Evolutionary conservation across 1,140 invertebrate species (phyloP), one percentile per base, ranked within the genome.

Genomic region (Cotesia typhae): DNA sequence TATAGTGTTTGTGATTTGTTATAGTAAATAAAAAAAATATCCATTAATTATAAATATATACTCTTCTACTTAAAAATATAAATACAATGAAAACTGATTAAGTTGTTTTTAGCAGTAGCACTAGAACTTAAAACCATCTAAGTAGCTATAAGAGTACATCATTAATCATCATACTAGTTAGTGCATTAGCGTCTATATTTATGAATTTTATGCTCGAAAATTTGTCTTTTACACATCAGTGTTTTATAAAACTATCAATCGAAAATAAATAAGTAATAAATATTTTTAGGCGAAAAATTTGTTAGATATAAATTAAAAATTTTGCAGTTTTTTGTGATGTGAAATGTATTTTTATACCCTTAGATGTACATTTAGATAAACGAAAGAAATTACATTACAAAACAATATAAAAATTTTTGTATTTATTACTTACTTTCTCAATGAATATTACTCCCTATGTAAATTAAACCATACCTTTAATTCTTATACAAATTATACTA

Each of bases 111-210:
- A 73, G 76, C 75, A 70, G 75, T 78, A 78, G 79, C 77, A 20
- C 74, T 76, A 65, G 72, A 51, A 73, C 72, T 80, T 69, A 74
- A 73, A 80, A 78, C 73, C 76, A 71, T 75, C 77, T 79, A 81
- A 81, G 76, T 78, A 81, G 76, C 80, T 83, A 84, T 85, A 83
- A 85, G 80, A 80, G 77, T 66, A 77, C 81, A 77, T 84, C 81
- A 85, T 86, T 81, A 82, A 83, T 86, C 84, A 81, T 78, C 63
- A 70, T 76, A 71, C 57, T 12, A 61, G 73, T 75, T 59, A 63
- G 67, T 66, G 66, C 63, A 70, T 75, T 64, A 53, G 69, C 41
- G 5, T 47, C 28, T 28, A 71, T 80, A 69, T 75, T 57, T 70
- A 72, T 74, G 67, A 79, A 41, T 55, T 71, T 57, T 76, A 71